Conservation (phyloP, 1,140 invertebrate genomes). For the Drosophila grimshawi region DNA sequence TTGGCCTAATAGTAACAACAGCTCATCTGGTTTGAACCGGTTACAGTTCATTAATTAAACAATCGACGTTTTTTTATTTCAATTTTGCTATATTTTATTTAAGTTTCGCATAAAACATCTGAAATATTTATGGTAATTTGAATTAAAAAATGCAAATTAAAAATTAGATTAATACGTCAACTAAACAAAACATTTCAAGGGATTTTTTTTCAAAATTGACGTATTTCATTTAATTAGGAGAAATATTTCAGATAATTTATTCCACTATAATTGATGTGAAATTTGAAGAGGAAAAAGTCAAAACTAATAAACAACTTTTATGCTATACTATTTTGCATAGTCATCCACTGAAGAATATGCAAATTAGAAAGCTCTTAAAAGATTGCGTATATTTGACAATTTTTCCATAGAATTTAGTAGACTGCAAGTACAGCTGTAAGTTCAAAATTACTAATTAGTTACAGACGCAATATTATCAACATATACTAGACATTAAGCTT, state of each 20-base stretch:
- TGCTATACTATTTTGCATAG: background rate
- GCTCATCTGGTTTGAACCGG: slow-evolving; percentile 70
- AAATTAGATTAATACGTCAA: too few relatives aligned
- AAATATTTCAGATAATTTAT: too few relatives aligned
- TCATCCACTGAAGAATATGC: background rate
- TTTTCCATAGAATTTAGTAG: background rate
- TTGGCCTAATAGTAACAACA: slow-evolving; percentile 14
- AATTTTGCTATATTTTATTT: slow-evolving; percentile 46
- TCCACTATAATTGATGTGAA: too few relatives aligned
- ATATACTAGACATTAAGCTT: background rate
- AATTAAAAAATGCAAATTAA: too few relatives aligned
- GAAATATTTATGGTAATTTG: slow-evolving; percentile 56
- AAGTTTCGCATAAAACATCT: slow-evolving; percentile 49
- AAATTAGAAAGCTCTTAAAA: slow-evolving; percentile 24
- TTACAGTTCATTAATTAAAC: slow-evolving; percentile 77
- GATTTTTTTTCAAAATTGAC: too few relatives aligned
- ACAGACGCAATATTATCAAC: background rate
- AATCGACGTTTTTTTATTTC: slow-evolving; percentile 48
- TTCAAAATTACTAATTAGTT: background rate
- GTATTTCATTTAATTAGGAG: too few relatives aligned
- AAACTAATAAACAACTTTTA: slow-evolving; percentile 8
- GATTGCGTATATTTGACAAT: background rate
- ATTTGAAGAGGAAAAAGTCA: slow-evolving; percentile 1
- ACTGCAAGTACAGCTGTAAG: background rate
- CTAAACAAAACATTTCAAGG: too few relatives aligned